Conservation (phyloP, 2,113 vertebrate genomes). For the Centropus bengalensis region DNA sequence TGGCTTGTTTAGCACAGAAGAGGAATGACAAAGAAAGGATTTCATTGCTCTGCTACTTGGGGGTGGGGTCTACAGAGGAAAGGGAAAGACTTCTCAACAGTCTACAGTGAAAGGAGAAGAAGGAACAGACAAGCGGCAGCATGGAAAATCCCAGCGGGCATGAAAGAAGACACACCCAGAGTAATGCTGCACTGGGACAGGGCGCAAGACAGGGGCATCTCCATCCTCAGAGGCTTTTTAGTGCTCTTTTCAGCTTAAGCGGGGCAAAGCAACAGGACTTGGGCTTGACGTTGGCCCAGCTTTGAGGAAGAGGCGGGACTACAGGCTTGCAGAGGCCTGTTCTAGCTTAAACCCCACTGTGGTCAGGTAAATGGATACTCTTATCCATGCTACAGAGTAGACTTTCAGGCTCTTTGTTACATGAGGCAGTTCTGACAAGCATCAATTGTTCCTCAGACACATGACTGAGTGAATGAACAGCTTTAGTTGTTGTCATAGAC, state of each 20-base stretch:
- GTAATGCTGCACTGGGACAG: not conserved
- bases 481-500: not conserved
- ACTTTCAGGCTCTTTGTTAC: not conserved
- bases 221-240: not conserved
- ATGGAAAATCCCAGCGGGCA: not conserved
- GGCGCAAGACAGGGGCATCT: not conserved
- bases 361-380: not conserved
- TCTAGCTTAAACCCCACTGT: not conserved
- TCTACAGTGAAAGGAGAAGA: not conserved
- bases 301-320: not conserved
- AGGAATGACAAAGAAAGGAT: not conserved
- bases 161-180: not conserved
- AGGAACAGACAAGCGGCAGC: not conserved
- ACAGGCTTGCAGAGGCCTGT: not conserved
- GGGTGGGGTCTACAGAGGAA: not conserved
- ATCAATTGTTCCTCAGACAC: not conserved
- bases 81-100: not conserved
- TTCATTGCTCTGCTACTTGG: not conserved
- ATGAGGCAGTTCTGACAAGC: not conserved
- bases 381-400: not conserved
- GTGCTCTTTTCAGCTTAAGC: not conserved
- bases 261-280: not conserved
- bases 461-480: not conserved
- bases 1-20: not conserved
- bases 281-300: not conserved